Evolutionary conservation across 1,140 invertebrate genomes (phyloP), one percentile per base, ranked within the genome.

Genomic region (Apocrypta bakeri): DNA sequence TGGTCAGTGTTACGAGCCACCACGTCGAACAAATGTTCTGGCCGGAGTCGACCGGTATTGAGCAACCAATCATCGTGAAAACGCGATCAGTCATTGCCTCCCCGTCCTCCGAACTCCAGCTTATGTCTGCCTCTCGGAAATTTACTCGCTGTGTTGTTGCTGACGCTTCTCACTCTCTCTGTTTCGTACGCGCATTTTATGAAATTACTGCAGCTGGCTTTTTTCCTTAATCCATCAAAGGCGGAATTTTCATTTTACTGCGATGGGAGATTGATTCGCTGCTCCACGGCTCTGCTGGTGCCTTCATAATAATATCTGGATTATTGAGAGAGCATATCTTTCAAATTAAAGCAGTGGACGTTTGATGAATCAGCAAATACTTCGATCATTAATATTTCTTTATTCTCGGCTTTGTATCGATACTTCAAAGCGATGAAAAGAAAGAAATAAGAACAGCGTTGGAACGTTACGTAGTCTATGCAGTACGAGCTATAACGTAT

Each of bases 21-120:
- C 87, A 88, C 88, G 81, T 75, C 83, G 84, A 90, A 92, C 90
- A 91, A 91, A 92, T 91, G 89, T 88, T 88, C 86, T 85, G 87
- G 86, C 78, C 82, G 81, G 85, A 77, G 77, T 86, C 86, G 85
- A 85, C 84, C 76, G 83, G 85, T 88, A 87, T 89, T 81, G 85
- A 80, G 85, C 85, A 83, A 91, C 87, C 87, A 88, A 91, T 91
- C 87, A 89, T 89, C 86, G 84, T 87, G 87, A 84, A 90, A 90
- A 89, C 85, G 84, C 87, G 85, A 87, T 90, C 86, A 81, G 85
- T 90, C 88, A 89, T 87, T 88, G 86, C 81, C 83, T 78, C 83
- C 84, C 82, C 79, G 84, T 1, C 40, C n/a, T 37, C 27, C n/a
- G n/a, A n/a, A n/a, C 21, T 27, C 8, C 33, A 37, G 11, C 68